phyloP scores from a whole-genome alignment of 2,797 vertebrate species.

The Scyliorhinus canicula region DNA sequence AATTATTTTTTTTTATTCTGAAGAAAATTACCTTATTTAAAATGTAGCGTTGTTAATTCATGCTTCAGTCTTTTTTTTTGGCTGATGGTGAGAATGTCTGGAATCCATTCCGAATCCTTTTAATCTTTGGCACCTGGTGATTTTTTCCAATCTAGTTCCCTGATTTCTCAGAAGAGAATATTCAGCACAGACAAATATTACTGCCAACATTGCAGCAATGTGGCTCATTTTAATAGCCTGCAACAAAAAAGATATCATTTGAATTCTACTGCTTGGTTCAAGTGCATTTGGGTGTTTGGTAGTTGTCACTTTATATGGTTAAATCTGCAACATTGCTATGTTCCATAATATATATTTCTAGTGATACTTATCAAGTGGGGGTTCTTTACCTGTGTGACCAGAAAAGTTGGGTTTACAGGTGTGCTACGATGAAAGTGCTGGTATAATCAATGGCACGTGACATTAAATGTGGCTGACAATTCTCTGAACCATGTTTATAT shows the following conservation, averaged over 20 bases:
- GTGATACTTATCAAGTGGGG: not conserved
- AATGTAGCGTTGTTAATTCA: not conserved
- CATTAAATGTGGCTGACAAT: not conserved
- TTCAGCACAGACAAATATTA: conserved; percentile 10
- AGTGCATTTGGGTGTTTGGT: not conserved
- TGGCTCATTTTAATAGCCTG: not conserved
- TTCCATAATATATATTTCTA: not conserved
- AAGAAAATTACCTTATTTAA: not conserved
- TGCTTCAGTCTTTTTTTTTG: not conserved
- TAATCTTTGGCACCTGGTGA: conserved; percentile 26
- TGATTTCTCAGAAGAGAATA: conserved; percentile 30
- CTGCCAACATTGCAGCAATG: conserved; percentile 21
- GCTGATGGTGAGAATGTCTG: not conserved
- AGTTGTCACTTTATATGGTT: not conserved
- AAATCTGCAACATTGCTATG: not conserved
- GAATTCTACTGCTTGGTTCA: not conserved
- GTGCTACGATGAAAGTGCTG: not conserved
- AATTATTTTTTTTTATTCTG: not conserved
- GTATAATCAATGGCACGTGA: not conserved
- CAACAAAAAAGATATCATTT: not conserved
- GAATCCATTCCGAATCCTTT: conserved; percentile 25
- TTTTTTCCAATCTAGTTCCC: conserved; percentile 34
- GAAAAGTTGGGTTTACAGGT: not conserved
- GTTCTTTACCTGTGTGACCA: not conserved
- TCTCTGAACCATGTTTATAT: not conserved